Conservation (phyloP, 2,888 invertebrate genomes). For the Ceramica pisi region DNA sequence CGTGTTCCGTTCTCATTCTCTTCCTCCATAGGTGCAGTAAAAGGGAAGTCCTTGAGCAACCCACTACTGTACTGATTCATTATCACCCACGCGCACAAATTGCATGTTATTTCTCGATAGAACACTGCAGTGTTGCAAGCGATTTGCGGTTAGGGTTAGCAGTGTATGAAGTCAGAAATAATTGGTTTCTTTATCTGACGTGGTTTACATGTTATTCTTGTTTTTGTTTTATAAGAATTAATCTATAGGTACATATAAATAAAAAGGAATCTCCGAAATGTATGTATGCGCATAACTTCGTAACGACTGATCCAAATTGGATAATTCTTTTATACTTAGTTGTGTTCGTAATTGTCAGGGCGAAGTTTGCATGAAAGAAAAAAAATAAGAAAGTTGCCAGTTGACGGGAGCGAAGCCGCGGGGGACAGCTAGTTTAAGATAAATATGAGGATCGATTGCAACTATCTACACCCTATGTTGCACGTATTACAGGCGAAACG, state of each 20-base stretch:
- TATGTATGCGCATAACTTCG: no score
- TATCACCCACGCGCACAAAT: constrained; percentile 83
- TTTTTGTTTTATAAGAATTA: constrained; percentile 3
- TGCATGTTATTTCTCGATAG: constrained; percentile 74
- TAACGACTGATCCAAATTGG: no score
- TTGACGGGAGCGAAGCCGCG: no score
- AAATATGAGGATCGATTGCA: not conserved
- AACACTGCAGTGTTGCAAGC: constrained; percentile 61
- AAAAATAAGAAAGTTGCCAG: no score
- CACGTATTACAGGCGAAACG: not conserved
- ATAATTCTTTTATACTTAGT: no score
- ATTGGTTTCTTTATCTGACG: constrained; percentile 20
- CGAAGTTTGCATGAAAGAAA: no score
- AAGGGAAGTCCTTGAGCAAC: constrained; percentile 88
- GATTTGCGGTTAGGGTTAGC: constrained; percentile 65
- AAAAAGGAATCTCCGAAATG: no score
- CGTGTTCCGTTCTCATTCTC: constrained; percentile 70
- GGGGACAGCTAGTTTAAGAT: no score
- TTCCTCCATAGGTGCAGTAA: constrained; percentile 81
- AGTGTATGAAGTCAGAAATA: constrained; percentile 51
- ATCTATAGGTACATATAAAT: no score
- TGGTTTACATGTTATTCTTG: constrained; percentile 19
- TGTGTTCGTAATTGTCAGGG: no score
- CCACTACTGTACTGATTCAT: constrained; percentile 84
- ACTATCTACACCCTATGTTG: not conserved